Conservation (phyloP, 1,140 invertebrate genomes). For the Trinorchestia longiramus region DNA sequence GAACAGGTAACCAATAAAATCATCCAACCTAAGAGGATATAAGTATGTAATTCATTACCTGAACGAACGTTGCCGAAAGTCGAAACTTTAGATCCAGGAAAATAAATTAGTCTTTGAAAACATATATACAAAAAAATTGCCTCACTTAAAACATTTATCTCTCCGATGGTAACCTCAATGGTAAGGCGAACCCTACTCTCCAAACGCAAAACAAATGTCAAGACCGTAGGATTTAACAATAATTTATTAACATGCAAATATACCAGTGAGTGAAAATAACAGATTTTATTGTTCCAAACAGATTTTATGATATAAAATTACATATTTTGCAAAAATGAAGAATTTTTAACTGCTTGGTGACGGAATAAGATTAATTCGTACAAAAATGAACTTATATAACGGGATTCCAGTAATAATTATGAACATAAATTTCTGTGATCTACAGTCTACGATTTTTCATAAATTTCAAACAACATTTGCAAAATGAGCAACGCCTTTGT, state of each 20-base stretch:
- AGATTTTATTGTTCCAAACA: not conserved
- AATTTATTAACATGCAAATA: not conserved
- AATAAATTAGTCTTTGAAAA: not conserved
- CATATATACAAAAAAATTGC: not conserved
- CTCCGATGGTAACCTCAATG: too few relatives aligned
- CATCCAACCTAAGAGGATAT: not conserved
- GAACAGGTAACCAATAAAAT: not conserved
- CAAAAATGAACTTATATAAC: not conserved
- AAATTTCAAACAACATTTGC: not conserved
- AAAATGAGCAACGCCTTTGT: not conserved
- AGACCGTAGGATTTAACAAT: not conserved
- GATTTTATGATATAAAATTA: not conserved
- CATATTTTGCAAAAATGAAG: too few relatives aligned
- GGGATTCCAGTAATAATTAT: not conserved
- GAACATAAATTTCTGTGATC: not conserved
- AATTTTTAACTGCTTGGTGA: not conserved
- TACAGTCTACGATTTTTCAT: not conserved
- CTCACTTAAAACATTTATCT: not conserved
- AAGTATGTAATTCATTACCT: not conserved
- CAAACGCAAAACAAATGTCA: too few relatives aligned
- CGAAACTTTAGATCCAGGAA: not conserved
- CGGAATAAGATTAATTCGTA: not conserved
- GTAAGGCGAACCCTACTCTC: too few relatives aligned
- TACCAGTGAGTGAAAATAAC: not conserved
- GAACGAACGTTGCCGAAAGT: not conserved